These are phyloP conservation scores for Spizella passerina DNA, from an alignment of 2,797 vertebrate genomes.

Conservation along the genomic window DNA sequence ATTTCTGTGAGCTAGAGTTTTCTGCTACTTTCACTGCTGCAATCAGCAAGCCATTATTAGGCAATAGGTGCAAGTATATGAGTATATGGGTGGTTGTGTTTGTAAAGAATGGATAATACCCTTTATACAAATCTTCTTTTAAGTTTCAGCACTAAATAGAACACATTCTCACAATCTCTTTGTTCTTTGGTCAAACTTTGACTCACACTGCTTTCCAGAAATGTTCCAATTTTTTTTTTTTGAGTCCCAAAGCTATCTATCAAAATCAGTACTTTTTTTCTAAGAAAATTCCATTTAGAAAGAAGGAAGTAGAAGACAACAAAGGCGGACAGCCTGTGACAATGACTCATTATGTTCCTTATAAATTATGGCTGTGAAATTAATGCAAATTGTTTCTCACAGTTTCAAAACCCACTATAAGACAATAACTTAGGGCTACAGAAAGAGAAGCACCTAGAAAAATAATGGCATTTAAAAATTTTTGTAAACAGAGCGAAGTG, in stretches of 20 bases:
- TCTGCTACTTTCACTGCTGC: slow-evolving; percentile 57
- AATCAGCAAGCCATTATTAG: neutral
- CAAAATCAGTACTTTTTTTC: slow-evolving; percentile 54
- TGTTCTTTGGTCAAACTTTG: neutral
- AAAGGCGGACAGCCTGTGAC: slow-evolving; percentile 65
- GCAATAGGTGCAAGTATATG: neutral
- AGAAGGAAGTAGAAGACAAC: slow-evolving; percentile 75
- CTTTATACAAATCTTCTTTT: neutral
- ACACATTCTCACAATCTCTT: neutral
- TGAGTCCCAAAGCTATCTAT: slow-evolving; percentile 36
- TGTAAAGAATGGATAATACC: neutral
- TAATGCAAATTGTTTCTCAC: slow-evolving; percentile 62
- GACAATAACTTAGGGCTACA: slow-evolving; percentile 55
- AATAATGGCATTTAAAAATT: neutral
- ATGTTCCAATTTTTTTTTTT: slow-evolving; percentile 41
- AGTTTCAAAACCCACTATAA: slow-evolving; percentile 61
- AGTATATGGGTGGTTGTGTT: neutral
- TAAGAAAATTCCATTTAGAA: slow-evolving; percentile 77
- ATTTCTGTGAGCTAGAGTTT: slow-evolving; percentile 6
- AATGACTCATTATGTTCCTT: slow-evolving; percentile 76
- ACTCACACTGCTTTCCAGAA: slow-evolving; percentile 52
- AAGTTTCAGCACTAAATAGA: neutral
- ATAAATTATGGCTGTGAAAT: slow-evolving; percentile 74
- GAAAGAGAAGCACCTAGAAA: slow-evolving; percentile 47
- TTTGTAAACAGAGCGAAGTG: neutral